Conservation (phyloP, 2,888 invertebrate genomes). For the Actias luna region DNA sequence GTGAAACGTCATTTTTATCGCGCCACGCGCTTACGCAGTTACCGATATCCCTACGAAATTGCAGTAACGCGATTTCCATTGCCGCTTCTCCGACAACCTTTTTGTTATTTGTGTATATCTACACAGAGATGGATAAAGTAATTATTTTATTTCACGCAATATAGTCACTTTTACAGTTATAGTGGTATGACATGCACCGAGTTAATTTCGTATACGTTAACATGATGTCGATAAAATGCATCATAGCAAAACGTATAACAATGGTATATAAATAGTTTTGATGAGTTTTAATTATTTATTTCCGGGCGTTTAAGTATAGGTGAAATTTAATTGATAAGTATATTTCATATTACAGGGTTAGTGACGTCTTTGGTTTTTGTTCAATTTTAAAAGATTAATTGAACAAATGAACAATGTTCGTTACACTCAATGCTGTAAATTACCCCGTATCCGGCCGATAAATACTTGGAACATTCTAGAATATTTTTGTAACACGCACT, state of each 20-base stretch:
- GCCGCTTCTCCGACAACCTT: conserved; percentile 17
- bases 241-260: neutral
- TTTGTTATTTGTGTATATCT: neutral
- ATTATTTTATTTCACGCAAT: neutral
- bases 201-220: neutral
- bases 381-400: neutral
- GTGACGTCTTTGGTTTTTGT: neutral
- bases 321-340: neutral
- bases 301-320: neutral
- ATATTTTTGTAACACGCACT: neutral
- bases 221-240: conserved; percentile 5
- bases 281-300: neutral
- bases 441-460: neutral
- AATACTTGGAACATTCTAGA: neutral
- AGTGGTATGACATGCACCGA: neutral
- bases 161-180: neutral
- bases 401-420: too few relatives aligned
- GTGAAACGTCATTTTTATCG: conserved; percentile 63
- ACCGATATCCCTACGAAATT: conserved; percentile 21
- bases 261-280: neutral
- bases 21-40: conserved; percentile 63
- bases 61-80: conserved; percentile 30
- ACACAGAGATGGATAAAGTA: conserved; percentile 6
- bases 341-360: neutral
- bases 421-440: neutral